These are phyloP conservation scores for Gallirallus australis DNA, from an alignment of 2,797 vertebrate species.

Conservation along the genomic window DNA sequence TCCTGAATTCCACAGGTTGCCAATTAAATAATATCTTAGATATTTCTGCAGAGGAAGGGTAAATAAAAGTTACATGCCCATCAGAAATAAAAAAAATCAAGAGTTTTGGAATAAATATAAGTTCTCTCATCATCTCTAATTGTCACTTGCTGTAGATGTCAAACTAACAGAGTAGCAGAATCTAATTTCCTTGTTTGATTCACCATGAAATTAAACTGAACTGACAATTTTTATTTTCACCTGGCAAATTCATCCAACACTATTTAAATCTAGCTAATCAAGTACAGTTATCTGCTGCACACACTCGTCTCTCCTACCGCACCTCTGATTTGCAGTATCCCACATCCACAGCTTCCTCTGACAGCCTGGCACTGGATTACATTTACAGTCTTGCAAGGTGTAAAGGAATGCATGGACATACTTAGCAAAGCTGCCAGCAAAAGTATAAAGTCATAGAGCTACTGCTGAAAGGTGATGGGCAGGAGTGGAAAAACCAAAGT, in stretches of 20 bases:
- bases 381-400: conserved; percentile 80
- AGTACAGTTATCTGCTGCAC: conserved; percentile 79
- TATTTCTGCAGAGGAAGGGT: conserved; percentile 42
- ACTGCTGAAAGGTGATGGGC: conserved; percentile 22
- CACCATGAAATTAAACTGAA: conserved; percentile 87
- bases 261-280: conserved; percentile 84
- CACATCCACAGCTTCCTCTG: conserved; percentile 56
- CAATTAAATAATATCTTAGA: conserved; percentile 8
- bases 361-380: conserved; percentile 66
- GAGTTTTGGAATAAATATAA: conserved; percentile 76
- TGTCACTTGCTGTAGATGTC: conserved; percentile 80
- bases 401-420: conserved; percentile 74
- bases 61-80: conserved; percentile 73
- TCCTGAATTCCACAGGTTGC: background rate
- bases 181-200: conserved; percentile 88
- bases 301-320: conserved; percentile 72
- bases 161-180: conserved; percentile 81
- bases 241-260: conserved; percentile 78
- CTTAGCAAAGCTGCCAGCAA: conserved; percentile 61
- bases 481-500: background rate
- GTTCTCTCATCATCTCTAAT: conserved; percentile 79
- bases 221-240: conserved; percentile 86
- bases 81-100: conserved; percentile 46
- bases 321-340: conserved; percentile 78
- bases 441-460: conserved; percentile 61